Evolutionary conservation across 2,888 invertebrate species (phyloP).

Genomic region (Drosophila barbarae): DNA sequence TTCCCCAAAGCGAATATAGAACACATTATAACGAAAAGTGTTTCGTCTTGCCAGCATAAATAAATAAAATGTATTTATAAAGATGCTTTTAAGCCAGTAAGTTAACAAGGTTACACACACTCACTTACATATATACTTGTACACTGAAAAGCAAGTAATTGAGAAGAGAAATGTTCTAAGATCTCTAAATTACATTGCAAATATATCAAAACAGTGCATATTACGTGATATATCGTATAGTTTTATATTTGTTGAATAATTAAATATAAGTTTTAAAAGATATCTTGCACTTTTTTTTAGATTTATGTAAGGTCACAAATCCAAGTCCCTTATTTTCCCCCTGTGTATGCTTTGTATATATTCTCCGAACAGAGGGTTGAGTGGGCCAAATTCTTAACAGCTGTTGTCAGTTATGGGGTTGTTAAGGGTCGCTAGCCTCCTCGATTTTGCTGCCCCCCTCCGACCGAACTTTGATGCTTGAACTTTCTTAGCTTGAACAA

Average conservation of each 20-base stretch:
- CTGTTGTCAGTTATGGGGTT: slow-evolving; percentile 67
- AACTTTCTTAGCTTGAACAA: slow-evolving; percentile 35
- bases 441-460: slow-evolving; percentile 16
- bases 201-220: not conserved
- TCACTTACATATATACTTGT: not conserved
- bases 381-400: slow-evolving; percentile 64
- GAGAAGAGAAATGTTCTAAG: not conserved
- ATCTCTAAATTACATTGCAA: not conserved
- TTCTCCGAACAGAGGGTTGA: slow-evolving; percentile 24
- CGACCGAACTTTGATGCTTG: slow-evolving; percentile 37
- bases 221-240: not conserved
- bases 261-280: not conserved
- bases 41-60: slow-evolving; percentile 71
- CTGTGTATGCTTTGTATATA: slow-evolving; percentile 1
- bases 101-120: slow-evolving; percentile 67
- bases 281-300: not conserved
- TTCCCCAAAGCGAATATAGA: slow-evolving; percentile 37
- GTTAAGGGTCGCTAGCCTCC: slow-evolving; percentile 61
- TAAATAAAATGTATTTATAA: slow-evolving; percentile 75
- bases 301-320: not conserved
- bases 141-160: not conserved
- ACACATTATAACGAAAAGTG: slow-evolving; percentile 68
- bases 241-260: not conserved
- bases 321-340: not conserved
- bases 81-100: slow-evolving; percentile 74